Percentiles rank a stretch among this genome's conserved stretches.
phyloP scores from a whole-genome alignment of 2,113 vertebrate species.

The Urocynchramus pylzowi region DNA sequence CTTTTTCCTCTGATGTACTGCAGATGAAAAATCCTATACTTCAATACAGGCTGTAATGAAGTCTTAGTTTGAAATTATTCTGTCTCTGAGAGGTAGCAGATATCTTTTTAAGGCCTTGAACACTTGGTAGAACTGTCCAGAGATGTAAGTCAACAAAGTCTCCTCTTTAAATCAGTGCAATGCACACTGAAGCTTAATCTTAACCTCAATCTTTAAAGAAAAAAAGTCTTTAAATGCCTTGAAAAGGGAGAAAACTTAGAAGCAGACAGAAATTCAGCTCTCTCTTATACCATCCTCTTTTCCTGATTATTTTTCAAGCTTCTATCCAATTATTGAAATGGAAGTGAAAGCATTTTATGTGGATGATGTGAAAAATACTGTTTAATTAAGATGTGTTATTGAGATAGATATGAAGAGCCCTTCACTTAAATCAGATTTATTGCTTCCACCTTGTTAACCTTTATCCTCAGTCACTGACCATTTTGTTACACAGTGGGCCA shows the following conservation, averaged over 20 bases:
- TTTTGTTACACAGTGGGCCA: not conserved
- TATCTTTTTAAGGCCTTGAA: not conserved
- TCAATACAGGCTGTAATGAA: not conserved
- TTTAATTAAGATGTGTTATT: not conserved
- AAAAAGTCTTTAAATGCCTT: not conserved
- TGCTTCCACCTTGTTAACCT: conserved; percentile 11
- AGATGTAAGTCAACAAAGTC: not conserved
- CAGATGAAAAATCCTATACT: not conserved
- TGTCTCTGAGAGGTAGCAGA: not conserved
- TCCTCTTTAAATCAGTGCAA: not conserved
- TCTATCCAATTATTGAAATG: not conserved
- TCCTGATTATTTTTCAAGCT: not conserved
- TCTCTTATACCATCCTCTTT: not conserved
- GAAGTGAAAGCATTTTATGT: not conserved
- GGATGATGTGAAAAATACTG: not conserved
- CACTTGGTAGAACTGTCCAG: not conserved
- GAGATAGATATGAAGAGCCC: not conserved
- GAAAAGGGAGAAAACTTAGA: not conserved
- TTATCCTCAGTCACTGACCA: not conserved
- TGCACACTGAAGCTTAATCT: not conserved
- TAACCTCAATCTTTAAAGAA: not conserved
- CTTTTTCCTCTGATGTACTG: not conserved
- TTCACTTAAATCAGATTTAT: conserved; percentile 17
- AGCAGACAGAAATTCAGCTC: not conserved
- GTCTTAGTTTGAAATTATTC: not conserved